These are phyloP conservation scores for Pelodytes ibericus DNA, from an alignment of 2,797 vertebrate genomes.

Conservation along the genomic window DNA sequence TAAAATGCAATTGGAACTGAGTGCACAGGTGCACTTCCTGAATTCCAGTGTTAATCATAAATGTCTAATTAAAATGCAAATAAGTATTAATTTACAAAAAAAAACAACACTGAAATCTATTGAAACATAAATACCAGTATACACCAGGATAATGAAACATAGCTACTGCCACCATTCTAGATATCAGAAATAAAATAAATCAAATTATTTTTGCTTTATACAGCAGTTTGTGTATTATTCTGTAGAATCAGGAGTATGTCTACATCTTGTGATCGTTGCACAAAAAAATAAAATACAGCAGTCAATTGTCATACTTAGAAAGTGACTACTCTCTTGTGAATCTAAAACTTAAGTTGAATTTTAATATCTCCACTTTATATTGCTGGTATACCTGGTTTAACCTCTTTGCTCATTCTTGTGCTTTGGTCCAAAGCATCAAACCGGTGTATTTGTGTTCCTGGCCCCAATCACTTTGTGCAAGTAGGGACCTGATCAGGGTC, in stretches of 20 bases:
- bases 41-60: constrained; percentile 58
- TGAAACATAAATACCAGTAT: neutral
- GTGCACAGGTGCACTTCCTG: constrained; percentile 56
- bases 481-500: no score
- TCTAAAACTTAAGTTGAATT: no score
- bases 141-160: neutral
- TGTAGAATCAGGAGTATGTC: neutral
- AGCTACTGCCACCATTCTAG: neutral
- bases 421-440: no score
- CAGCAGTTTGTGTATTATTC: no score
- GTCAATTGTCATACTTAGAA: no score
- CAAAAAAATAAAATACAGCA: neutral
- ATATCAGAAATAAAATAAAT: neutral
- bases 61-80: constrained; percentile 62
- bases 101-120: neutral
- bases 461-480: no score
- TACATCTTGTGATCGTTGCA: neutral
- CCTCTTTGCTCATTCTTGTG: no score
- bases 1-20: constrained; percentile 53
- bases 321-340: no score
- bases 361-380: no score
- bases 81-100: constrained; percentile 50
- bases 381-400: no score
- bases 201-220: no score
- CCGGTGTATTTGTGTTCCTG: no score